phyloP scores from a whole-genome alignment of 2,113 vertebrate species.

The Parotia lawesii region DNA sequence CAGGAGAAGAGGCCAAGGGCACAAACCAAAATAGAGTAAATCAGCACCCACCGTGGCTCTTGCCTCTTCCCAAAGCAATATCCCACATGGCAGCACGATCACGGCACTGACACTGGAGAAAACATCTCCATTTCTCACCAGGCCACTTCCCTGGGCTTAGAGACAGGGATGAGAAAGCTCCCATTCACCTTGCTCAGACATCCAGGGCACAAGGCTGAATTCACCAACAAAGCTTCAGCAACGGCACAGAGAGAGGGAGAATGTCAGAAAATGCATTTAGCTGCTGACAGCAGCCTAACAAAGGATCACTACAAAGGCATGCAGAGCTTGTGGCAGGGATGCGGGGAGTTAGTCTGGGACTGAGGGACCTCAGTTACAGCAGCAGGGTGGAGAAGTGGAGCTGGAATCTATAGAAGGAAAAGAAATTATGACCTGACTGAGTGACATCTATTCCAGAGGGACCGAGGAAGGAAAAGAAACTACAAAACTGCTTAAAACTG shows the following conservation, averaged over 20 bases:
- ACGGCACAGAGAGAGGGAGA: background rate
- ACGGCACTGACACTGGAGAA: background rate
- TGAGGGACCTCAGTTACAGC: background rate
- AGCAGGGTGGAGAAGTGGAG: background rate
- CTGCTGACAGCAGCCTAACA: background rate
- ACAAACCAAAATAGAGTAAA: background rate
- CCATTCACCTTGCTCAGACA: background rate
- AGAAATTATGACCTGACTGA: background rate
- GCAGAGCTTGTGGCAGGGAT: background rate
- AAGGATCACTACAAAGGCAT: background rate
- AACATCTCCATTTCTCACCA: background rate
- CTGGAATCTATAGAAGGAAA: background rate
- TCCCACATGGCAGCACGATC: background rate
- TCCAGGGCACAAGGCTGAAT: background rate
- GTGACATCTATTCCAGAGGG: slow-evolving; percentile 7
- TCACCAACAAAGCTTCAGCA: background rate
- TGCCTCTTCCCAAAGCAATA: background rate
- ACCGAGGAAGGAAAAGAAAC: background rate
- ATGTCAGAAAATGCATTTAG: background rate
- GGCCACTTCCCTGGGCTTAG: background rate
- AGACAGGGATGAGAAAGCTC: background rate
- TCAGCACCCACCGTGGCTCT: background rate
- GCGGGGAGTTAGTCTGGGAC: background rate
- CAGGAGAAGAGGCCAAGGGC: background rate
- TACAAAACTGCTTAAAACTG: slow-evolving; percentile 10